phyloP scores from a whole-genome alignment of 2,113 vertebrate species.

The Scortum barcoo region DNA sequence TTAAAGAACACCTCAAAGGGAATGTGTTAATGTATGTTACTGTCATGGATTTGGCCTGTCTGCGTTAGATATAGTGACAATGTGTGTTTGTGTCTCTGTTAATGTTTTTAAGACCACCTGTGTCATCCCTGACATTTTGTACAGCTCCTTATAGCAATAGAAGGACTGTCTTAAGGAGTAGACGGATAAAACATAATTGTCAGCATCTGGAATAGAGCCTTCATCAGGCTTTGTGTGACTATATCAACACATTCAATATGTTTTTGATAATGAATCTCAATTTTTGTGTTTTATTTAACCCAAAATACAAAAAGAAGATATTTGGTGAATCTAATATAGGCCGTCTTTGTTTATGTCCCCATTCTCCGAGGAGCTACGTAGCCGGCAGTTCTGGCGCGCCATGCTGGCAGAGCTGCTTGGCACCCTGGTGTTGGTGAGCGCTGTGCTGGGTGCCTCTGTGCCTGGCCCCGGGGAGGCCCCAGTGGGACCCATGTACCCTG shows the following conservation, averaged over 20 bases:
- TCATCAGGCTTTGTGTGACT: background rate
- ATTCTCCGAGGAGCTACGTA: slow-evolving; percentile 80
- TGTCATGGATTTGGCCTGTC: background rate
- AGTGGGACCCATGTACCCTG: slow-evolving; percentile 82
- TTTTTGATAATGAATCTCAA: background rate
- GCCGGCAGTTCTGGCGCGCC: slow-evolving; percentile 84
- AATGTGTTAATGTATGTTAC: background rate
- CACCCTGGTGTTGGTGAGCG: slow-evolving; percentile 86
- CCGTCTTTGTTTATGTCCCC: slow-evolving; percentile 14
- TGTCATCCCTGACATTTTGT: background rate
- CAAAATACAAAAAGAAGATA: background rate
- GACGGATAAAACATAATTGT: background rate
- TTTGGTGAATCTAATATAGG: slow-evolving; percentile 1
- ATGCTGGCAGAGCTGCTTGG: slow-evolving; percentile 83
- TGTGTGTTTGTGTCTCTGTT: background rate
- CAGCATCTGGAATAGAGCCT: background rate
- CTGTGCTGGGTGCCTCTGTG: slow-evolving; percentile 85
- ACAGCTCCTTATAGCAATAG: background rate
- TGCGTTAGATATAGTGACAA: background rate
- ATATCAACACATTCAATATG: background rate
- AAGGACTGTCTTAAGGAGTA: background rate
- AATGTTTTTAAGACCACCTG: background rate
- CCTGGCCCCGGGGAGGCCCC: slow-evolving; percentile 66
- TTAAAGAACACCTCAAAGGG: background rate
- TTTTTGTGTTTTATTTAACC: background rate